phyloP scores from a whole-genome alignment of 2,888 invertebrate genomes.

The Sphecodes monilicornis region DNA sequence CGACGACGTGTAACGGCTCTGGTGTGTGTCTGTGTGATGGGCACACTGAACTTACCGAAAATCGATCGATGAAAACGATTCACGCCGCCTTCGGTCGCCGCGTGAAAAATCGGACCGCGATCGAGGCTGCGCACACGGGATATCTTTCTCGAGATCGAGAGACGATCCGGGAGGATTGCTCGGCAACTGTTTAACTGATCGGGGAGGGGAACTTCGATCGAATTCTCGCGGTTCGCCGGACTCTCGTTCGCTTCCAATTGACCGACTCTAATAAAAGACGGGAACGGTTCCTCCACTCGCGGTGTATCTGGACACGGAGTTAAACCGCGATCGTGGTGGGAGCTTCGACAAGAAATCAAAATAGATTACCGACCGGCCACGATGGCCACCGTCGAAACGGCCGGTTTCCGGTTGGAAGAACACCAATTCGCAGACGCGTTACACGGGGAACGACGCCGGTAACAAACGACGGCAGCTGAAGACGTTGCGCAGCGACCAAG shows the following conservation, averaged over 20 bases:
- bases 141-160: not conserved
- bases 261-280: constrained; percentile 81
- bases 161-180: not conserved
- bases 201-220: constrained; percentile 18
- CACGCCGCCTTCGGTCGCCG: constrained; percentile 35
- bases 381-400: constrained; percentile 56
- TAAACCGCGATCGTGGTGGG: constrained; percentile 76
- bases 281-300: constrained; percentile 64
- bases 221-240: constrained; percentile 63
- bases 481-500: not conserved
- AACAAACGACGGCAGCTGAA: constrained; percentile 46
- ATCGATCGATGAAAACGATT: constrained; percentile 33
- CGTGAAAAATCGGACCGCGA: constrained; percentile 3
- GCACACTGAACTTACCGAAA: constrained; percentile 75
- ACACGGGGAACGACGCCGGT: constrained; percentile 21
- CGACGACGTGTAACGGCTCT: constrained; percentile 23
- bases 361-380: constrained; percentile 75
- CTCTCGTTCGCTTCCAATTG: constrained; percentile 77
- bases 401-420: constrained; percentile 71
- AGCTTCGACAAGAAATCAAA: constrained; percentile 80
- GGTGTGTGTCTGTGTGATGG: constrained; percentile 44
- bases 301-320: constrained; percentile 66
- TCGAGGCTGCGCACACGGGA: not conserved
- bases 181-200: not conserved
- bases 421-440: constrained; percentile 61